Percentiles rank a stretch among this genome's conserved stretches.
Evolutionary conservation across 2,888 invertebrate species (phyloP).

Genomic region (Epinotia ramella): DNA sequence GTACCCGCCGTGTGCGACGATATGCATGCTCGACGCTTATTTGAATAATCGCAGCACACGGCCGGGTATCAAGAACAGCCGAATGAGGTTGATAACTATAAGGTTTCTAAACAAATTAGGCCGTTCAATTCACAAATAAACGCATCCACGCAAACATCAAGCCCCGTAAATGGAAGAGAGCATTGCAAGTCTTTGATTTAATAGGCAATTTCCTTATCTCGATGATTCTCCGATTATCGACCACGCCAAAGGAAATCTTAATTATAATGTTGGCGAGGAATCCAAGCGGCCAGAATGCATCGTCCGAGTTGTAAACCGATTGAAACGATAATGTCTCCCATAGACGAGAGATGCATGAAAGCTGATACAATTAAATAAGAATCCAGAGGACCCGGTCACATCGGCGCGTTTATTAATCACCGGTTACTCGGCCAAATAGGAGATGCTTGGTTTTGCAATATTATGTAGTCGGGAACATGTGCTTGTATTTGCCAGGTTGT

Average conservation of each 20-base stretch:
- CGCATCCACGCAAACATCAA: constrained; percentile 5
- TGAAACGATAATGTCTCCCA: constrained; percentile 50
- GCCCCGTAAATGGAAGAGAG: not conserved
- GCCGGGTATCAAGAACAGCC: constrained; percentile 50
- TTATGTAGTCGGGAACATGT: constrained; percentile 35
- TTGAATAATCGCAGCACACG: constrained; percentile 72
- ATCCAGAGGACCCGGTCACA: constrained; percentile 74
- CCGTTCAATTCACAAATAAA: constrained; percentile 32
- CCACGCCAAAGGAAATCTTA: constrained; percentile 41
- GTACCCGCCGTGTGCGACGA: constrained; percentile 59
- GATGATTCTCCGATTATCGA: constrained; percentile 25
- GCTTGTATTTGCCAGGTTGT: constrained; percentile 43
- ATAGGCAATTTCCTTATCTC: constrained; percentile 35
- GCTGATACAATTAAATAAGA: constrained; percentile 73
- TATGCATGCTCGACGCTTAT: constrained; percentile 64
- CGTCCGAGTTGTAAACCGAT: constrained; percentile 55
- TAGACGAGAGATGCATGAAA: constrained; percentile 64
- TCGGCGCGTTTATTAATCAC: constrained; percentile 71
- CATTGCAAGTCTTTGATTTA: constrained; percentile 33
- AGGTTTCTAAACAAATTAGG: constrained; percentile 34
- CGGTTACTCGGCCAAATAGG: constrained; percentile 59
- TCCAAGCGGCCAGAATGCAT: constrained; percentile 57
- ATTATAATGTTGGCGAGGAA: constrained; percentile 48
- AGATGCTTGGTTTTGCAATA: constrained; percentile 50
- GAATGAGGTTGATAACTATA: constrained; percentile 33